These are phyloP conservation scores for Macrosiphum euphorbiae DNA, from an alignment of 2,888 invertebrate species.

Conservation along the genomic window DNA sequence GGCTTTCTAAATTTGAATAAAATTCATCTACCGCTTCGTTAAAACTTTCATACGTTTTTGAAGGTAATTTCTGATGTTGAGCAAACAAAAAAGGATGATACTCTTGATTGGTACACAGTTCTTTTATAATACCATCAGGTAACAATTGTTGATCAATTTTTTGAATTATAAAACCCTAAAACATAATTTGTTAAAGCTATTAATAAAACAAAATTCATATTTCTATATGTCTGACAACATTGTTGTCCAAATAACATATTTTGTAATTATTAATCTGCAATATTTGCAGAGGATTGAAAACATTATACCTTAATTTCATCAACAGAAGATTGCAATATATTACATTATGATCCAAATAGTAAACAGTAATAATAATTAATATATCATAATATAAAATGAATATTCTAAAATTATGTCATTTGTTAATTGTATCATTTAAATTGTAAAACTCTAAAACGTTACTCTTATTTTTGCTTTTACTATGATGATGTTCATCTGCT, in stretches of 20 bases:
- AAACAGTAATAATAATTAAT: neutral
- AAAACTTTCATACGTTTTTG: slow-evolving; percentile 81
- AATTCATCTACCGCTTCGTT: slow-evolving; percentile 95
- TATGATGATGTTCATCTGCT: too few relatives aligned
- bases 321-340: neutral
- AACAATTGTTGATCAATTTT: slow-evolving; percentile 79
- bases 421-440: neutral
- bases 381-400: neutral
- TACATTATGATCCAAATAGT: neutral
- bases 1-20: slow-evolving; percentile 92
- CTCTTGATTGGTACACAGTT: slow-evolving; percentile 86
- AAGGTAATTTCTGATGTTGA: slow-evolving; percentile 78
- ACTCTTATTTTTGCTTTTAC: too few relatives aligned
- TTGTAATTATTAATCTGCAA: neutral
- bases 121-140: slow-evolving; percentile 66
- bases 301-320: neutral
- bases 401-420: neutral
- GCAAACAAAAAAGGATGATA: slow-evolving; percentile 90
- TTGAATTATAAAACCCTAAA: slow-evolving; percentile 85
- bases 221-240: neutral
- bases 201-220: neutral
- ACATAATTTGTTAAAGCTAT: slow-evolving; percentile 54
- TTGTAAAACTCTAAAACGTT: too few relatives aligned
- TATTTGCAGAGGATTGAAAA: neutral
- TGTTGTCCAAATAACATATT: neutral